phyloP scores from a whole-genome alignment of 2,888 invertebrate species.

The Drosophila niveifrons region DNA sequence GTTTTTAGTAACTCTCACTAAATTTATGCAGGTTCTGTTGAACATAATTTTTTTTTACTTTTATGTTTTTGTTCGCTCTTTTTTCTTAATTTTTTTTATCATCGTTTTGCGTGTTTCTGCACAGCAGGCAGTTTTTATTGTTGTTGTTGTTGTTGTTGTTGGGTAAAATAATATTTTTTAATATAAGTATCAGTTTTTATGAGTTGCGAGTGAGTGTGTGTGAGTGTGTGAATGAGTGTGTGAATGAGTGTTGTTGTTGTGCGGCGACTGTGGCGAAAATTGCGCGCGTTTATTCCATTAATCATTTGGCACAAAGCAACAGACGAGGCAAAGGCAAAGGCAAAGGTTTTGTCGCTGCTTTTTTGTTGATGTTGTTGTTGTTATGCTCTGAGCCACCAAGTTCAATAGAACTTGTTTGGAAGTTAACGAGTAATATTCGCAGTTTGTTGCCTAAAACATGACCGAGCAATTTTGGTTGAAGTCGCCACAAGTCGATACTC shows the following conservation, averaged over 20 bases:
- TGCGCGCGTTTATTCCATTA: conserved; percentile 70
- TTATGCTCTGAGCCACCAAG: conserved; percentile 59
- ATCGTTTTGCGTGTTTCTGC: conserved; percentile 36
- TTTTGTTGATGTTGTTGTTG: conserved; percentile 10
- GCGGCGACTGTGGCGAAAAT: conserved; percentile 49
- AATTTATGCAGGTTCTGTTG: conserved; percentile 27
- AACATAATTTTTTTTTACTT: conserved; percentile 11
- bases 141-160: neutral
- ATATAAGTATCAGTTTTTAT: conserved; percentile 44
- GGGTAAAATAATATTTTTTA: conserved; percentile 63
- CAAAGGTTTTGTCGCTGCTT: conserved; percentile 41
- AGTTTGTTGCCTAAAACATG: conserved; percentile 59
- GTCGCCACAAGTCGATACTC: conserved; percentile 27
- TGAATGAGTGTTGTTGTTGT: conserved; percentile 15
- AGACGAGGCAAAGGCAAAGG: conserved; percentile 55
- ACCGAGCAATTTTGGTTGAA: conserved; percentile 50
- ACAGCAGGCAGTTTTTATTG: conserved; percentile 63
- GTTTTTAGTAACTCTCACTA: conserved; percentile 8
- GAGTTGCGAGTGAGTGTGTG: conserved; percentile 2
- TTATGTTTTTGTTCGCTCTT: conserved; percentile 3
- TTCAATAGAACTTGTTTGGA: conserved; percentile 76
- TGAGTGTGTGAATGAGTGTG: neutral
- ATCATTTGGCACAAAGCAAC: conserved; percentile 62
- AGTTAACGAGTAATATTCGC: conserved; percentile 46
- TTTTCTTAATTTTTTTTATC: conserved; percentile 17